Conservation (phyloP, 1,140 invertebrate species). For the Campoletis sonorensis region DNA sequence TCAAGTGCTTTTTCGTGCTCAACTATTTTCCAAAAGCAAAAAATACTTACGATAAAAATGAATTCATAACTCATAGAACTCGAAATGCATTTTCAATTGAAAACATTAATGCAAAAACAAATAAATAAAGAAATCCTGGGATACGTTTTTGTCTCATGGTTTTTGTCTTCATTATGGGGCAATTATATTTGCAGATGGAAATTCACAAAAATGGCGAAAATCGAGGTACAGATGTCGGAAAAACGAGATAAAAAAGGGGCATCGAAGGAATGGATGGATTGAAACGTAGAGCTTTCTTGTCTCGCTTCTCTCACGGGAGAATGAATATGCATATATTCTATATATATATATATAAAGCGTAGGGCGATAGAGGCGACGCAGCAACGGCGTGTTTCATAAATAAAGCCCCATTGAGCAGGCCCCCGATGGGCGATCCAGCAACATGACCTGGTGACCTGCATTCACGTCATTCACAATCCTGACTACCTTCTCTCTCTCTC, state of each 20-base stretch:
- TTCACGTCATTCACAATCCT: constrained; percentile 76
- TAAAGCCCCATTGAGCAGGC: constrained; percentile 72
- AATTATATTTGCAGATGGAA: no score
- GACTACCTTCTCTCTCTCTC: constrained; percentile 36
- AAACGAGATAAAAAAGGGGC: background rate
- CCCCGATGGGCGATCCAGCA: constrained; percentile 66
- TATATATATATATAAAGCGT: background rate
- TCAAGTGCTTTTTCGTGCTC: no score
- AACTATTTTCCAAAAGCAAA: no score
- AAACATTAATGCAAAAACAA: no score
- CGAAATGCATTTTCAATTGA: no score
- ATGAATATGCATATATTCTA: background rate
- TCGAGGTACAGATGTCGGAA: background rate
- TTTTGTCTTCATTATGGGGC: no score
- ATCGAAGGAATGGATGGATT: background rate
- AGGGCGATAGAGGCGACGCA: background rate
- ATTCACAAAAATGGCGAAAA: background rate
- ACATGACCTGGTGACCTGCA: constrained; percentile 74
- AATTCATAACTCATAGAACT: no score
- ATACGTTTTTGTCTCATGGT: no score
- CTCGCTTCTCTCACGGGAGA: constrained; percentile 2
- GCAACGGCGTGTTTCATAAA: constrained; percentile 66
- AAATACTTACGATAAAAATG: no score
- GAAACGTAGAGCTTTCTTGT: constrained; percentile 1
- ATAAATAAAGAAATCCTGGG: no score